phyloP scores from a whole-genome alignment of 2,888 invertebrate genomes.

The Eristalis pertinax region DNA sequence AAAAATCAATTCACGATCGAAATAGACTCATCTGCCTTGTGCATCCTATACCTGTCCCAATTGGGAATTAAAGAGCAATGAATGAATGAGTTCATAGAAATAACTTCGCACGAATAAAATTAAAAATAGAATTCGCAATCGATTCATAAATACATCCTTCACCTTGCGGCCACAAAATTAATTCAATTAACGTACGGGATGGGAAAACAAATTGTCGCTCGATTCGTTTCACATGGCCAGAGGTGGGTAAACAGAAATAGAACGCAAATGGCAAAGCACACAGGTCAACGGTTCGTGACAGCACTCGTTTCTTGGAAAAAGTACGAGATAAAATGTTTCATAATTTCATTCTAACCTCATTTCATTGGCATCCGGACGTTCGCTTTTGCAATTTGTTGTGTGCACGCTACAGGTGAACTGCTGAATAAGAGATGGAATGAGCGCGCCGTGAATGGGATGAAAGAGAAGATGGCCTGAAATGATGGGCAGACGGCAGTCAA shows the following conservation, averaged over 20 bases:
- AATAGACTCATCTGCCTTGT: too few species aligned
- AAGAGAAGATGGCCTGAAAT: background rate
- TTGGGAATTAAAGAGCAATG: background rate
- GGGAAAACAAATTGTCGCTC: background rate
- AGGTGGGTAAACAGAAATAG: background rate
- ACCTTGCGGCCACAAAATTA: background rate
- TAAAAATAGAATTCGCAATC: background rate
- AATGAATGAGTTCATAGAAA: background rate
- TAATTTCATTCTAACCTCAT: slow-evolving; percentile 3
- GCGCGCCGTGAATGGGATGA: background rate
- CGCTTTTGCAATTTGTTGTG: background rate
- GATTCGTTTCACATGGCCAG: too few species aligned
- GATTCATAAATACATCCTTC: background rate
- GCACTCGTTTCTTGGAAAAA: slow-evolving; percentile 7
- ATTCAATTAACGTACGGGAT: background rate
- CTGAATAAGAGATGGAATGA: background rate
- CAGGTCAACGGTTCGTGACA: slow-evolving; percentile 23
- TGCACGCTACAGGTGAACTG: background rate
- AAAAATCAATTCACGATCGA: background rate
- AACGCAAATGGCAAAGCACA: background rate
- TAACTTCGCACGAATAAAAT: background rate
- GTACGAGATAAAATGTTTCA: slow-evolving; percentile 13
- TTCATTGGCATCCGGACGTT: background rate
- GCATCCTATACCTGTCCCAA: background rate
- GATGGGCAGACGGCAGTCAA: background rate